These are phyloP conservation scores for Catharus ustulatus DNA, from an alignment of 2,797 vertebrate species.

Conservation along the genomic window DNA sequence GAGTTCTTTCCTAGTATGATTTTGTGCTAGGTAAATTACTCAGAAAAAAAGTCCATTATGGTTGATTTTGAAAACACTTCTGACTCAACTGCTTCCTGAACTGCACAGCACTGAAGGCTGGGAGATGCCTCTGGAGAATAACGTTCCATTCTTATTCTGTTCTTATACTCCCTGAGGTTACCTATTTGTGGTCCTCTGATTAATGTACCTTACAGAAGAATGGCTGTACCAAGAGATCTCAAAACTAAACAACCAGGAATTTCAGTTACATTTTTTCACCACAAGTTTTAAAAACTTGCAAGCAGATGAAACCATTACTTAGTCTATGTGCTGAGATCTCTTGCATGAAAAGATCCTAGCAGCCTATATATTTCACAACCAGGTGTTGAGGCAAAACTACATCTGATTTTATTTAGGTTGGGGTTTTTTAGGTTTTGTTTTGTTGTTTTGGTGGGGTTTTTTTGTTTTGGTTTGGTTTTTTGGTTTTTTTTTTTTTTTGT, in stretches of 20 bases:
- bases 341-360: background rate
- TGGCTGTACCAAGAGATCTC: background rate
- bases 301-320: background rate
- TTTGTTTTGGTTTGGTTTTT: too few species aligned
- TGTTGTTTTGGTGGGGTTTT: too few species aligned
- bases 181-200: background rate
- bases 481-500: too few species aligned
- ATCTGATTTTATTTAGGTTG: background rate
- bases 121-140: background rate
- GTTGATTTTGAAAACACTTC: background rate
- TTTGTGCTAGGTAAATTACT: background rate
- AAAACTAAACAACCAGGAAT: background rate
- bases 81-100: background rate
- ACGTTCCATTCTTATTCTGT: background rate
- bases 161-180: background rate
- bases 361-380: background rate
- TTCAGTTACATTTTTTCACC: background rate
- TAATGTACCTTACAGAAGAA: background rate
- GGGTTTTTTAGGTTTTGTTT: too few species aligned
- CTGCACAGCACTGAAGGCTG: background rate
- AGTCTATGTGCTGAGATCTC: background rate
- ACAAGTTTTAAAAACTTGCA: background rate
- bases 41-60: background rate
- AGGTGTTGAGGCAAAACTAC: background rate
- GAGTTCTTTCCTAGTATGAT: background rate